Conservation (phyloP, 2,113 vertebrate genomes). For the Ageneiosus marmoratus region DNA sequence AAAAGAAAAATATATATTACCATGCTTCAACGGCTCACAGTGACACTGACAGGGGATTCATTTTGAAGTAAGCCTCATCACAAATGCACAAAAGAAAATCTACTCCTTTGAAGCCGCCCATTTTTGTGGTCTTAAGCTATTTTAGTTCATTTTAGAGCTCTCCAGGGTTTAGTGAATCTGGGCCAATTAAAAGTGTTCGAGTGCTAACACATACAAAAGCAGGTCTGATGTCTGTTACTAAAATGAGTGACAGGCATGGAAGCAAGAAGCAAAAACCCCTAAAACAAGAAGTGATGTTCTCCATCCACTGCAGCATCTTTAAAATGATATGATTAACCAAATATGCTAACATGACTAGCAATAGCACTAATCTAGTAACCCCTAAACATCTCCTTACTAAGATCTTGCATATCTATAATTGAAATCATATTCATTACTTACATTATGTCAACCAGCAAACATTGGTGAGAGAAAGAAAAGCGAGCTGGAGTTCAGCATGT, state of each 20-base stretch:
- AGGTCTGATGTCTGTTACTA: conserved; percentile 44
- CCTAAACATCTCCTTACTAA: background rate
- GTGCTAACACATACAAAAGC: conserved; percentile 47
- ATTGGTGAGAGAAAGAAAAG: background rate
- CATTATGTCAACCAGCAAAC: background rate
- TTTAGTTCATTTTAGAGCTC: conserved; percentile 57
- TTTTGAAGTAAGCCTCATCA: conserved; percentile 33
- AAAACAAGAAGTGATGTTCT: conserved; percentile 1
- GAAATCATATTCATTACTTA: background rate
- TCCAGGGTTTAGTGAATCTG: conserved; percentile 57
- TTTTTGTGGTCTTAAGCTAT: conserved; percentile 50
- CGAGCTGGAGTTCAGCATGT: background rate
- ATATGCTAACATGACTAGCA: background rate
- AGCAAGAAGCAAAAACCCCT: conserved; percentile 15
- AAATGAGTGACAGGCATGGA: conserved; percentile 34
- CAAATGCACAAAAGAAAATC: conserved; percentile 38
- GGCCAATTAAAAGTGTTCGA: conserved; percentile 58
- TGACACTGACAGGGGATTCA: conserved; percentile 15
- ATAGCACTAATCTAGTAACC: background rate
- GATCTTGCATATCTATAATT: background rate
- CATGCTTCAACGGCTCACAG: background rate
- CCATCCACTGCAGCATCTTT: background rate
- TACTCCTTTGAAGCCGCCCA: conserved; percentile 46
- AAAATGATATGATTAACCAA: background rate
- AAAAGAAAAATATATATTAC: background rate